Evolutionary conservation across 1,140 invertebrate genomes (phyloP).

Genomic region (Choristoneura fumiferana): DNA sequence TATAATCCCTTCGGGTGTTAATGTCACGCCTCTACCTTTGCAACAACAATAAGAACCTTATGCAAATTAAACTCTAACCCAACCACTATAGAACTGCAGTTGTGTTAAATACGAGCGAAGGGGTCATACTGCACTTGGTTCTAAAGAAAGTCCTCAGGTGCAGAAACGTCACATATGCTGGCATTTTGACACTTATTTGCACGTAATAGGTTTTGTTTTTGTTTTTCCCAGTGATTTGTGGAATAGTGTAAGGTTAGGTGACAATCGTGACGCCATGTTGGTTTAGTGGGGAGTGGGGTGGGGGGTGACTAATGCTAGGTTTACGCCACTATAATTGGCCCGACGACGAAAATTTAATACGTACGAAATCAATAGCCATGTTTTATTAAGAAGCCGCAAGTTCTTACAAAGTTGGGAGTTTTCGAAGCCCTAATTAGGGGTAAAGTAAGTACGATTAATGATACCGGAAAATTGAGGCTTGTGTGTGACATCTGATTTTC

Average conservation of each 20-base stretch:
- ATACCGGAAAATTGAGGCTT: slow-evolving; percentile 1
- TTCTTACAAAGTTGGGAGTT: slow-evolving; percentile 23
- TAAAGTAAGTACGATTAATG: background rate
- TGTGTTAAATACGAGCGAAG: slow-evolving; percentile 36
- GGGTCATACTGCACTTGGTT: slow-evolving; percentile 59
- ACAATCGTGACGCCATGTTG: slow-evolving; percentile 74
- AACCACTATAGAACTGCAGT: background rate
- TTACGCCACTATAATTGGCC: slow-evolving; percentile 70
- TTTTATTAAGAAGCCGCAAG: slow-evolving; percentile 52
- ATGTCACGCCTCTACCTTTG: slow-evolving; percentile 72
- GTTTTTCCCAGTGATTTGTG: slow-evolving; percentile 22
- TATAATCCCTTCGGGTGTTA: slow-evolving; percentile 63
- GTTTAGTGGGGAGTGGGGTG: slow-evolving; percentile 55
- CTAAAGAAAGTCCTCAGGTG: slow-evolving; percentile 69
- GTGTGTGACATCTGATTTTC: background rate
- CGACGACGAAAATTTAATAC: slow-evolving; percentile 57
- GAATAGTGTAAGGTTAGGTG: slow-evolving; percentile 59
- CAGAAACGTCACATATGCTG: slow-evolving; percentile 21
- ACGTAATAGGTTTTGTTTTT: slow-evolving; percentile 33
- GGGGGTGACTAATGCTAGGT: slow-evolving; percentile 65
- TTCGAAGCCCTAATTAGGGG: slow-evolving; percentile 25
- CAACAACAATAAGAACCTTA: slow-evolving; percentile 42
- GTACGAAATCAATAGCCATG: slow-evolving; percentile 50
- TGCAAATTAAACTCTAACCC: slow-evolving; percentile 31
- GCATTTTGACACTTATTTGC: slow-evolving; percentile 29